These are phyloP conservation scores for Leptocoma aspasia DNA, from an alignment of 2,113 vertebrate genomes.

Conservation along the genomic window DNA sequence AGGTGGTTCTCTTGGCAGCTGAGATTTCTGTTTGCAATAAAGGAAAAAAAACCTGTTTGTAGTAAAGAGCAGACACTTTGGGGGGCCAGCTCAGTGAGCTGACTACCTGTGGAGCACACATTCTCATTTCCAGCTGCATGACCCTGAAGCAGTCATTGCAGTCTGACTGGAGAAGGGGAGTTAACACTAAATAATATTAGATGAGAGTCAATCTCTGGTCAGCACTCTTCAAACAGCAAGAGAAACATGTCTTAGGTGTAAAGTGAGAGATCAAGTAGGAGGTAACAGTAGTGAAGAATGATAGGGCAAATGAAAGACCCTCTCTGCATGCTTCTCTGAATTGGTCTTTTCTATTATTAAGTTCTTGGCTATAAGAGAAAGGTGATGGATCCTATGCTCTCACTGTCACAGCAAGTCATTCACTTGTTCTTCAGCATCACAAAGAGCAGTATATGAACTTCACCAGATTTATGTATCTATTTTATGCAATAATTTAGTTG, in stretches of 20 bases:
- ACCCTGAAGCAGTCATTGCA: neutral
- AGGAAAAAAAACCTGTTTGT: neutral
- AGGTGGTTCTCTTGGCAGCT: slow-evolving; percentile 10
- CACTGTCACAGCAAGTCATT: neutral
- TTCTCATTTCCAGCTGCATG: neutral
- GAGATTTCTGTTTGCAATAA: slow-evolving; percentile 18
- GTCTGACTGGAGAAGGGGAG: neutral
- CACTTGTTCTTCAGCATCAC: neutral
- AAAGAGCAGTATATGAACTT: neutral
- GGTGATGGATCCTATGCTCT: neutral
- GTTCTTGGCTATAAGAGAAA: neutral
- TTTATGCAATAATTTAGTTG: neutral
- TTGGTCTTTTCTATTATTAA: slow-evolving; percentile 14
- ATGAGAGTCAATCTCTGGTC: neutral
- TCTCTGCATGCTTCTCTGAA: neutral
- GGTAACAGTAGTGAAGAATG: neutral
- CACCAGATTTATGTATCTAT: neutral
- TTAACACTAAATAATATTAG: slow-evolving; percentile 23
- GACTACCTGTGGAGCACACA: neutral
- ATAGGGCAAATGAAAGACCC: neutral
- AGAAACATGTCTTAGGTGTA: slow-evolving; percentile 2
- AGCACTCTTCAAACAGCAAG: slow-evolving; percentile 38
- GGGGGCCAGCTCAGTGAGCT: neutral
- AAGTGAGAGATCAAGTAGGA: slow-evolving; percentile 30
- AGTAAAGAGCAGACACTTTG: neutral